phyloP scores from a whole-genome alignment of 2,797 vertebrate species.

The Pangasius djambal region DNA sequence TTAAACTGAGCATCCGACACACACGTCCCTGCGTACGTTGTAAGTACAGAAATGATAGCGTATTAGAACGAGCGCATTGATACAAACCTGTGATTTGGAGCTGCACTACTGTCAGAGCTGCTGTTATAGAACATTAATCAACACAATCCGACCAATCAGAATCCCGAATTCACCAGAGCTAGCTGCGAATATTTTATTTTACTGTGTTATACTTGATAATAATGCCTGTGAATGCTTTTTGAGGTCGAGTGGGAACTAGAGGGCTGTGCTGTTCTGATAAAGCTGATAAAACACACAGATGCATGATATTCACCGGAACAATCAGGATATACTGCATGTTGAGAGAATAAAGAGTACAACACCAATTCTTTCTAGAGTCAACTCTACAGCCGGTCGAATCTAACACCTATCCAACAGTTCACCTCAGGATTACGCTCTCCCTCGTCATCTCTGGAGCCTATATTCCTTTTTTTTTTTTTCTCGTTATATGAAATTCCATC shows the following conservation, averaged over 20 bases:
- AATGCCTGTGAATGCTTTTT: neutral
- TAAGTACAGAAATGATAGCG: neutral
- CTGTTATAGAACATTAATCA: neutral
- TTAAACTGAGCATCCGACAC: too few species aligned
- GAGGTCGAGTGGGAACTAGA: neutral
- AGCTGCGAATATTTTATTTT: neutral
- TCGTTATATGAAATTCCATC: constrained; percentile 69
- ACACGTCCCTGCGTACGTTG: neutral
- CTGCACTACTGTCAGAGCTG: neutral
- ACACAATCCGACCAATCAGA: neutral
- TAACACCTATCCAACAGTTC: constrained; percentile 60
- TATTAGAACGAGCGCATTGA: neutral
- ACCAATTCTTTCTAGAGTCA: neutral
- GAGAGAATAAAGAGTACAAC: neutral
- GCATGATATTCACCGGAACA: too few species aligned
- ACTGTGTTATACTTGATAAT: neutral
- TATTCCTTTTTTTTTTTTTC: neutral
- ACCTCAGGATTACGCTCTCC: constrained; percentile 67
- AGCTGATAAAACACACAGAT: neutral
- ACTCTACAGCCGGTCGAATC: constrained; percentile 16
- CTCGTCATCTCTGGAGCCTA: constrained; percentile 47
- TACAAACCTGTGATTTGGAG: neutral
- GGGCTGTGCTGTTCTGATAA: neutral
- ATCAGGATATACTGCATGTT: neutral
- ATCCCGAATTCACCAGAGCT: neutral